A percentile compares a stretch with the other conserved stretches of the same genome.
Conservation (phyloP, 1,140 invertebrate genomes). For the Eciton burchellii region DNA sequence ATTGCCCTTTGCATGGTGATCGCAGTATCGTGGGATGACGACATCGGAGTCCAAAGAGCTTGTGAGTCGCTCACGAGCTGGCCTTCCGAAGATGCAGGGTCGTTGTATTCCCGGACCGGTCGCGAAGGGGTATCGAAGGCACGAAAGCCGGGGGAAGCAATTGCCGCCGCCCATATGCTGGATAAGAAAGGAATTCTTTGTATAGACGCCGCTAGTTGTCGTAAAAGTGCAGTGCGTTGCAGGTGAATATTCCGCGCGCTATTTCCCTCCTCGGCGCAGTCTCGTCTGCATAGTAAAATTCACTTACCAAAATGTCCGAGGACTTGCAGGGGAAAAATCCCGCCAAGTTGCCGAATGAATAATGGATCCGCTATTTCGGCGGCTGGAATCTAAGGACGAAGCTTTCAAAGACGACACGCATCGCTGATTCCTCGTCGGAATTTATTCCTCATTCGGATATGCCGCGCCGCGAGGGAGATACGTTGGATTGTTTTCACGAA, state of each 20-base stretch:
- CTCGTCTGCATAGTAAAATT: constrained; percentile 67
- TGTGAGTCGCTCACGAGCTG: not conserved
- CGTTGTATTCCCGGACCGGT: constrained; percentile 4
- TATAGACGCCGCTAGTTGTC: constrained; percentile 48
- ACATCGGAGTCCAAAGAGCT: not conserved
- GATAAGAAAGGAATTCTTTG: constrained; percentile 73
- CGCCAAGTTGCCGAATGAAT: constrained; percentile 60
- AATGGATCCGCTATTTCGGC: constrained; percentile 66
- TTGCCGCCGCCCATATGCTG: constrained; percentile 23
- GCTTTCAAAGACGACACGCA: constrained; percentile 49
- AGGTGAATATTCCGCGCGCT: constrained; percentile 62
- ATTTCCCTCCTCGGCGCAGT: constrained; percentile 28
- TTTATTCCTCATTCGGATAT: constrained; percentile 19
- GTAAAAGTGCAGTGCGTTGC: constrained; percentile 42
- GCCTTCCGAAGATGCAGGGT: not conserved
- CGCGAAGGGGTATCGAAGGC: constrained; percentile 15
- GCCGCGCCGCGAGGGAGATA: not conserved
- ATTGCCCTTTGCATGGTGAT: constrained; percentile 11
- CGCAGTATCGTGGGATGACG: not conserved
- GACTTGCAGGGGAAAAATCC: constrained; percentile 37
- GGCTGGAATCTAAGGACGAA: constrained; percentile 40
- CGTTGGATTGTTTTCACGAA: constrained; percentile 15
- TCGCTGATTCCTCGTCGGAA: constrained; percentile 50
- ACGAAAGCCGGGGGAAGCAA: constrained; percentile 3
- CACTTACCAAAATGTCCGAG: constrained; percentile 71